phyloP scores from a whole-genome alignment of 2,888 invertebrate species.

The Leptinotarsa tumamoca region DNA sequence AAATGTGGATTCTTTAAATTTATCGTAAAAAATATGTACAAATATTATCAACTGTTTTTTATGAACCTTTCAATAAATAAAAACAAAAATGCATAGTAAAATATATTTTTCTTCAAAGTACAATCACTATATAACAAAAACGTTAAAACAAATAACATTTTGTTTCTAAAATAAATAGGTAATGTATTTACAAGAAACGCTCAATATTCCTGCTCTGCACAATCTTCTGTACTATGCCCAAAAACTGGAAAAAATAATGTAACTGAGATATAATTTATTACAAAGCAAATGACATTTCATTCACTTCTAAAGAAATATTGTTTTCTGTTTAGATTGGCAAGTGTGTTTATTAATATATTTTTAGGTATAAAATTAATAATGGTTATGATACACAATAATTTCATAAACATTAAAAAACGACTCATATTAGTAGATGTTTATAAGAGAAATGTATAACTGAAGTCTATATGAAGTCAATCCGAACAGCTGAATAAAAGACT shows the following conservation, averaged over 20 bases:
- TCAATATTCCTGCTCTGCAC: constrained; percentile 86
- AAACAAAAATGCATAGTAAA: constrained; percentile 33
- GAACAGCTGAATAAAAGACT: too few species aligned
- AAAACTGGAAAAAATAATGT: constrained; percentile 77
- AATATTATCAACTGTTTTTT: background rate
- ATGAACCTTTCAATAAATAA: constrained; percentile 1
- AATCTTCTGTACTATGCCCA: constrained; percentile 88
- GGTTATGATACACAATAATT: too few species aligned
- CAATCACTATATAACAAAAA: constrained; percentile 33
- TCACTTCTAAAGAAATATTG: too few species aligned
- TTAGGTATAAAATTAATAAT: too few species aligned
- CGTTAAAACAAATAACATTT: constrained; percentile 32
- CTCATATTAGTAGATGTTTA: too few species aligned
- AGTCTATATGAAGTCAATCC: too few species aligned
- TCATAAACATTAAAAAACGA: too few species aligned
- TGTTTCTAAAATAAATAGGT: constrained; percentile 36
- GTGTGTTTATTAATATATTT: too few species aligned
- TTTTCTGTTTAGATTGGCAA: too few species aligned
- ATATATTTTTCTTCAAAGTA: constrained; percentile 33
- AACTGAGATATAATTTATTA: background rate
- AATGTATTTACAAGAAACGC: constrained; percentile 35
- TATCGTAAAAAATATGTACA: too few species aligned
- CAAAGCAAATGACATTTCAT: too few species aligned
- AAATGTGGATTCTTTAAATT: background rate
- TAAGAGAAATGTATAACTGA: too few species aligned